Conservation (phyloP, 1,140 invertebrate genomes). For the Yoshiicerus persimilis region DNA sequence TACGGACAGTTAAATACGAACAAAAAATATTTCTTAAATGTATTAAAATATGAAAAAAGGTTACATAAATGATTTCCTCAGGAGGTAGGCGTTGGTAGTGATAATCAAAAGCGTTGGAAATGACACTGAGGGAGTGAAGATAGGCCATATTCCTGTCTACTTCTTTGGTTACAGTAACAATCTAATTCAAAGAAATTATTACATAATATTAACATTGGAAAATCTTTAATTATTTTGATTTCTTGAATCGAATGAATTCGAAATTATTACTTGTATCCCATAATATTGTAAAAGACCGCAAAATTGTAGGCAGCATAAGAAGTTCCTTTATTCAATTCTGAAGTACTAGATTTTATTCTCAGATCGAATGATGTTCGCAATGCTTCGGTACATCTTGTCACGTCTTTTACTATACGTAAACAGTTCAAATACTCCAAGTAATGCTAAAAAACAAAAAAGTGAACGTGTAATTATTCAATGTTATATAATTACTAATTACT, state of each 20-base stretch:
- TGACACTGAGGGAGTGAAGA: constrained; percentile 42
- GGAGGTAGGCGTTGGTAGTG: constrained; percentile 36
- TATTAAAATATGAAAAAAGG: not conserved
- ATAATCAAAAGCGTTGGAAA: constrained; percentile 38
- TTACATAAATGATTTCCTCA: constrained; percentile 43
- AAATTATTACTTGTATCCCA: constrained; percentile 82
- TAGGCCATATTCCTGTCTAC: constrained; percentile 44
- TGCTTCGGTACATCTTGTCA: constrained; percentile 81
- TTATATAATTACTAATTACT: too few species aligned
- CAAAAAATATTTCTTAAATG: not conserved
- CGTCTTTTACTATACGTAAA: constrained; percentile 80
- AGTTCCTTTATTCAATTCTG: constrained; percentile 72
- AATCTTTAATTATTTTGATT: not conserved
- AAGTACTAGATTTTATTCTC: constrained; percentile 53
- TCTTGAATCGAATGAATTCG: not conserved
- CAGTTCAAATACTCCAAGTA: constrained; percentile 89
- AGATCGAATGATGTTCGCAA: constrained; percentile 66
- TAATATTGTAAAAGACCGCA: constrained; percentile 80
- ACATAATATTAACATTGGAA: too few species aligned
- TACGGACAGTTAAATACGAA: not conserved
- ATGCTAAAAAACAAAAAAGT: constrained; percentile 65
- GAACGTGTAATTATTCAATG: too few species aligned
- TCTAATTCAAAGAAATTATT: constrained; percentile 75
- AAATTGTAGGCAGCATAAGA: constrained; percentile 87
- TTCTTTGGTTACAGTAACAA: constrained; percentile 38